These are phyloP conservation scores for Tiaroga cobitis DNA, from an alignment of 2,797 vertebrate species.

Conservation along the genomic window DNA sequence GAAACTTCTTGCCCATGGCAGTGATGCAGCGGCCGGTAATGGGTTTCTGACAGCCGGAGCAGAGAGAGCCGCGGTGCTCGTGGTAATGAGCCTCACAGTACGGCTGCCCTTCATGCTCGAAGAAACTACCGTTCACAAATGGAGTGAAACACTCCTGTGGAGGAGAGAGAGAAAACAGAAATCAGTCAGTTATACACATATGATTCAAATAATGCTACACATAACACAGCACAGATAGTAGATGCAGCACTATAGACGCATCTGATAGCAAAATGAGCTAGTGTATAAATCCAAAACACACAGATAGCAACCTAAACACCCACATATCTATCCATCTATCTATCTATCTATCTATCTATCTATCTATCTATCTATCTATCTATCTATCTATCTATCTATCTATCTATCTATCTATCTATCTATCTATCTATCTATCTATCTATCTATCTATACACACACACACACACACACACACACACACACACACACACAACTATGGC, in stretches of 20 bases:
- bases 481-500: too few relatives aligned
- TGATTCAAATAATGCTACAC: neutral
- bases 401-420: too few relatives aligned
- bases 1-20: conserved; percentile 98
- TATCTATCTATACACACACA: too few relatives aligned
- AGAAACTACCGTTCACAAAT: conserved; percentile 96
- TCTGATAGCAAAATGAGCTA: neutral
- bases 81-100: conserved; percentile 99
- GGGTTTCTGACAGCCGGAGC: conserved; percentile 98
- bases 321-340: too few relatives aligned
- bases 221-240: neutral
- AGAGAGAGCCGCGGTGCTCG: conserved; percentile 93
- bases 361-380: too few relatives aligned
- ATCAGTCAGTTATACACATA: neutral
- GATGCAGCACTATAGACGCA: neutral
- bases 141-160: conserved; percentile 97
- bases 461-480: too few relatives aligned
- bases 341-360: too few relatives aligned
- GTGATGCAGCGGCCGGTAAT: conserved; percentile 99
- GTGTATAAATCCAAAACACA: neutral
- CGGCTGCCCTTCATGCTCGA: conserved; percentile 96
- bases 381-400: too few relatives aligned
- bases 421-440: too few relatives aligned
- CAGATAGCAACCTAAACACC: neutral
- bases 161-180: neutral